These are phyloP conservation scores for Cyprinodon brontotheroides DNA, from an alignment of 2,113 vertebrate species.

Conservation along the genomic window DNA sequence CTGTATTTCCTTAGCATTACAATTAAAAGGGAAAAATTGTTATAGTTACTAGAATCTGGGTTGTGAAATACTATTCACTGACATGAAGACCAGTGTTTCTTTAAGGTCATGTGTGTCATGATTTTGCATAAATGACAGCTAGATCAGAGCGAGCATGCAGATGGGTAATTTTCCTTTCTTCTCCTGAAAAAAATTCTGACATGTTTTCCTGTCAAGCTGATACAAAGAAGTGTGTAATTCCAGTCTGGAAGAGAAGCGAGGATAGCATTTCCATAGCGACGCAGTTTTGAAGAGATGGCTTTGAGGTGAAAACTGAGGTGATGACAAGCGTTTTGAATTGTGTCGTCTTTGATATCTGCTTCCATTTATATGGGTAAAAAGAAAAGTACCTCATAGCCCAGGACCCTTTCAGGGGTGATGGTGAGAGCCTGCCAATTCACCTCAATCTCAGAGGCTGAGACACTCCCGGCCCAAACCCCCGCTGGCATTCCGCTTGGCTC, in stretches of 20 bases:
- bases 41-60: not conserved
- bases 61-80: not conserved
- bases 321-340: conserved; percentile 65
- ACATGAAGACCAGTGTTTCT: conserved; percentile 13
- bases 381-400: conserved; percentile 92
- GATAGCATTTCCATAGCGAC: conserved; percentile 64
- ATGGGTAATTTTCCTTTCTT: conserved; percentile 62
- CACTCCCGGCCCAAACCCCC: conserved; percentile 85
- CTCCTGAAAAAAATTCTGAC: conserved; percentile 42
- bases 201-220: conserved; percentile 46
- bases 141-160: conserved; percentile 35
- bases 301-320: conserved; percentile 55
- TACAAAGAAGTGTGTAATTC: conserved; percentile 67
- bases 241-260: conserved; percentile 42
- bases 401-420: conserved; percentile 88
- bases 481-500: conserved; percentile 88
- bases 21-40: not conserved
- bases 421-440: conserved; percentile 88
- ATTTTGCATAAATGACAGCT: conserved; percentile 41
- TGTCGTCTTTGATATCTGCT: conserved; percentile 61
- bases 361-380: conserved; percentile 70
- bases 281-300: conserved; percentile 52
- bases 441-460: conserved; percentile 89
- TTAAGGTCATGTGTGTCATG: conserved; percentile 5
- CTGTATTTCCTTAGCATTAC: conserved; percentile 30